Conservation (phyloP, 2,113 vertebrate species). For the Heptranchias perlo region DNA sequence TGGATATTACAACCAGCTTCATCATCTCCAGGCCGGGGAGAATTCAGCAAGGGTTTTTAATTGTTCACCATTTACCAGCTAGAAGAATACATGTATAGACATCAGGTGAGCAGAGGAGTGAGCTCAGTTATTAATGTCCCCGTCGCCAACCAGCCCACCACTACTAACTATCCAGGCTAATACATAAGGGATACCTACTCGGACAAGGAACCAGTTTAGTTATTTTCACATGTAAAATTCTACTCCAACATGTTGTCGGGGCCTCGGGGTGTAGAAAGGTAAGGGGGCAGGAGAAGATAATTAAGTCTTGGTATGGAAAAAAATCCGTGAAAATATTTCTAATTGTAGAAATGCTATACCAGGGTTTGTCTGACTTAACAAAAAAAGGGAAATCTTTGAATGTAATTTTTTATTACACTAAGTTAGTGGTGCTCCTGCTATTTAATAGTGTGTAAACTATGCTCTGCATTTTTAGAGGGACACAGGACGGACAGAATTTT, state of each 20-base stretch:
- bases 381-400: too few species aligned
- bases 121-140: background rate
- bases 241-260: background rate
- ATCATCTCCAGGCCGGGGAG: background rate
- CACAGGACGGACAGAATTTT: background rate
- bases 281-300: background rate
- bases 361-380: background rate
- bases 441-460: background rate
- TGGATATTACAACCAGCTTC: too few species aligned
- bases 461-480: background rate
- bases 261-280: background rate
- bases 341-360: background rate
- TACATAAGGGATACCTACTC: background rate
- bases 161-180: too few species aligned
- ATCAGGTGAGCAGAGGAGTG: background rate
- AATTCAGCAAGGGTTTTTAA: background rate
- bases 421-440: background rate
- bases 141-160: too few species aligned
- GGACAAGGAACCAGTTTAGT: background rate
- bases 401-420: background rate
- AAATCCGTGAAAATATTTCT: background rate
- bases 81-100: background rate
- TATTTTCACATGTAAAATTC: background rate
- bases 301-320: background rate
- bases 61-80: background rate